Conservation (phyloP, 2,888 invertebrate genomes). For the Ametastegia equiseti region DNA sequence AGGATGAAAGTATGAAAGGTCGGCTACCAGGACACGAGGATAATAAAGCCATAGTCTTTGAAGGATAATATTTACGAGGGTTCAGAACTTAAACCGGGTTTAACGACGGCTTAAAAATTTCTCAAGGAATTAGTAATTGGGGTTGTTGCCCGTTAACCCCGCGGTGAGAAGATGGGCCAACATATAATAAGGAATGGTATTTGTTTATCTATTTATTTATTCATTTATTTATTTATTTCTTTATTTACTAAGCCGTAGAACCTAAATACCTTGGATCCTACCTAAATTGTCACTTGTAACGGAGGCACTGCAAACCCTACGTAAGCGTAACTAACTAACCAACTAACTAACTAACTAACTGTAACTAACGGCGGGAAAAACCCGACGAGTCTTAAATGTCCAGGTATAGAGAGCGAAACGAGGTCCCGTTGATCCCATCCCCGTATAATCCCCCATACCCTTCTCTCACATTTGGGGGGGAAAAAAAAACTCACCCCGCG, state of each 20-base stretch:
- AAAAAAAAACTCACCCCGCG: too few species aligned
- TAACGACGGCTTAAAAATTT: background rate
- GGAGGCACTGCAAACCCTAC: background rate
- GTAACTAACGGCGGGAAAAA: background rate
- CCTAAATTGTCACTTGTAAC: conserved; percentile 10
- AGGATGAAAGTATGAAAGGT: too few species aligned
- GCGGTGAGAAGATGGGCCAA: too few species aligned
- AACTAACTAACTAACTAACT: too few species aligned
- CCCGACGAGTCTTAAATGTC: background rate
- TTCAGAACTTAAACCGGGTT: background rate
- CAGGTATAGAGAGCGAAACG: background rate
- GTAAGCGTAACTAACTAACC: background rate
- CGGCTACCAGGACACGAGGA: too few species aligned
- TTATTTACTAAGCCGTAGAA: too few species aligned
- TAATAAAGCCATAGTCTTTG: too few species aligned
- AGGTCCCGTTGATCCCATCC: background rate
- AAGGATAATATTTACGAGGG: background rate
- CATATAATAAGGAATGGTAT: background rate
- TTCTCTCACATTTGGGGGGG: background rate
- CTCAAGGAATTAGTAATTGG: background rate
- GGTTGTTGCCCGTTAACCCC: background rate
- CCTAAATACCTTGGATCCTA: too few species aligned
- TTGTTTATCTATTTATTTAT: background rate
- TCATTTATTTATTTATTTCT: too few species aligned
- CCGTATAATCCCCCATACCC: background rate